Evolutionary conservation across 2,113 vertebrate genomes (phyloP).

Genomic region (Corythaeola cristata): DNA sequence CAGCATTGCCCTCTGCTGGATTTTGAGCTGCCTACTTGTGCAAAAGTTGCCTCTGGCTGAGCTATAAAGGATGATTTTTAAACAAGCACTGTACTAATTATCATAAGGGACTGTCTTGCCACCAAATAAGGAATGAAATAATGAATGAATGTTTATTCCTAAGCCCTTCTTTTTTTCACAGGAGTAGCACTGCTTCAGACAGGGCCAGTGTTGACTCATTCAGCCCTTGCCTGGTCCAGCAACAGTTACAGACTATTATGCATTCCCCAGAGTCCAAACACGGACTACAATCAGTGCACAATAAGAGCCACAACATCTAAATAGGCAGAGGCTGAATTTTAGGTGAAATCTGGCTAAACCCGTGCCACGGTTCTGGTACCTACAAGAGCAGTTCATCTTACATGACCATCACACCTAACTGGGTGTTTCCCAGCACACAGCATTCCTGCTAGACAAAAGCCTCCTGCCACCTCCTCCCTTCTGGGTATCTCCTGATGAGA

Average conservation of each 20-base stretch:
- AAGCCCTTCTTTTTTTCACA: not conserved
- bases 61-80: not conserved
- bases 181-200: not conserved
- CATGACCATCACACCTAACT: not conserved
- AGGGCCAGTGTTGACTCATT: not conserved
- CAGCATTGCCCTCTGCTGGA: slow-evolving; percentile 71
- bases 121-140: not conserved
- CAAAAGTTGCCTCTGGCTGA: not conserved
- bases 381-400: not conserved
- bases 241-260: not conserved
- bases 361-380: not conserved
- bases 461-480: not conserved
- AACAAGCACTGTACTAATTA: not conserved
- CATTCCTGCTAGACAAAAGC: not conserved
- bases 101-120: not conserved
- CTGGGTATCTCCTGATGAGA: not conserved
- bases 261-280: not conserved
- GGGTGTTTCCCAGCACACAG: not conserved
- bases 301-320: not conserved
- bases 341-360: not conserved
- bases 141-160: not conserved
- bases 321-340: not conserved
- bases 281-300: not conserved
- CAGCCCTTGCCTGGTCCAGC: not conserved
- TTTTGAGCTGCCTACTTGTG: not conserved